Percentiles rank a stretch among this genome's conserved stretches.
Conservation (phyloP, 2,888 invertebrate species). For the Chloroclysta siterata region DNA sequence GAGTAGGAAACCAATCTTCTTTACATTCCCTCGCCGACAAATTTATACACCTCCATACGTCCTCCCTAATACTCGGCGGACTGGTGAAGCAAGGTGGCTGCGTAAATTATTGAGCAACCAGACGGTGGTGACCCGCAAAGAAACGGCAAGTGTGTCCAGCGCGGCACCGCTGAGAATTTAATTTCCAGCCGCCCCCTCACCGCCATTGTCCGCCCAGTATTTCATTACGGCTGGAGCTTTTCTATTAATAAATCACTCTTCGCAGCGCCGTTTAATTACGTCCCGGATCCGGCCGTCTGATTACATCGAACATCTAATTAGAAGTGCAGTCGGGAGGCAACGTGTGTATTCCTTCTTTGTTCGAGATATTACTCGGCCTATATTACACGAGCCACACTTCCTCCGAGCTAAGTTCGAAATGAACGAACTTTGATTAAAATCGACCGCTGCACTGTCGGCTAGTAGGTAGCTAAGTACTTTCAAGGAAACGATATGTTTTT, state of each 20-base stretch:
- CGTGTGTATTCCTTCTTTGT: slow-evolving; percentile 76
- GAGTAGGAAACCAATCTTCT: slow-evolving; percentile 81
- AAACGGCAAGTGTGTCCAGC: slow-evolving; percentile 68
- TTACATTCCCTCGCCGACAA: slow-evolving; percentile 82
- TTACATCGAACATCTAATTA: slow-evolving; percentile 85
- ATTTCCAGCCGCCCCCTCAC: slow-evolving; percentile 80
- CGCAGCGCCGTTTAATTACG: slow-evolving; percentile 84
- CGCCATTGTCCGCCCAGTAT: slow-evolving; percentile 84
- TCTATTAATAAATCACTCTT: slow-evolving; percentile 86
- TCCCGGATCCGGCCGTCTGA: slow-evolving; percentile 82
- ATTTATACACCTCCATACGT: slow-evolving; percentile 81
- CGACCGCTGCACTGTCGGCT: slow-evolving; percentile 57
- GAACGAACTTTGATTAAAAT: slow-evolving; percentile 80
- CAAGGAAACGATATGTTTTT: slow-evolving; percentile 41
- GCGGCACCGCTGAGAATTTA: slow-evolving; percentile 77
- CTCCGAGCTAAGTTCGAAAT: slow-evolving; percentile 70
- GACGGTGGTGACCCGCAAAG: slow-evolving; percentile 64
- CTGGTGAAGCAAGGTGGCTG: slow-evolving; percentile 44
- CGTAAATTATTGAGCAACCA: slow-evolving; percentile 74
- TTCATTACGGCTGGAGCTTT: slow-evolving; percentile 84
- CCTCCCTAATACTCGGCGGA: slow-evolving; percentile 64
- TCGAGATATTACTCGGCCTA: slow-evolving; percentile 74
- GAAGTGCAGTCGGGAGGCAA: slow-evolving; percentile 74
- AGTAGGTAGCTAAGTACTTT: slow-evolving; percentile 28
- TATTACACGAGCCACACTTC: slow-evolving; percentile 65